phyloP scores from a whole-genome alignment of 1,140 invertebrate genomes.

The Physella acuta region DNA sequence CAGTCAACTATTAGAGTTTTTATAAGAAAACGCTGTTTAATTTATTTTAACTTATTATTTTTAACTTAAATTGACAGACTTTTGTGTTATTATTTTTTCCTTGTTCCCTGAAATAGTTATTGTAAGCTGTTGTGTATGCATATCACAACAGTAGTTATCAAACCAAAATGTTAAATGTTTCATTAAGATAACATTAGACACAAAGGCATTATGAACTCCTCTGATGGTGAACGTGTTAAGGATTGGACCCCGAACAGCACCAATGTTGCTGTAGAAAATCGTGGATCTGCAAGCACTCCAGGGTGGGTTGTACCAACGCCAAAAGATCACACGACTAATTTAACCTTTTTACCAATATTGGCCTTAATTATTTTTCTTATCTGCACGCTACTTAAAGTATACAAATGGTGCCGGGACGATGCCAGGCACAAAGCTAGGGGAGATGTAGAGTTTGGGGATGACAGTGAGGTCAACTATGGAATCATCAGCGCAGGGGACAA shows the following conservation, averaged over 20 bases:
- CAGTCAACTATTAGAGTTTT: too few relatives aligned
- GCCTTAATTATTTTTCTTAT: conserved; percentile 29
- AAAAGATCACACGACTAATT: conserved; percentile 13
- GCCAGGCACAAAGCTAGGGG: conserved; percentile 20
- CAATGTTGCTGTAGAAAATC: not conserved
- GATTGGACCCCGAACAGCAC: not conserved
- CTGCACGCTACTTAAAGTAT: conserved; percentile 21
- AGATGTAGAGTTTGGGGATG: conserved; percentile 29
- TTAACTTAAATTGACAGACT: not conserved
- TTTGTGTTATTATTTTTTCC: not conserved
- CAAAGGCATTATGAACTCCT: not conserved
- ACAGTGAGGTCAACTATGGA: conserved; percentile 28
- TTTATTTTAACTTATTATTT: not conserved
- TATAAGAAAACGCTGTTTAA: too few relatives aligned
- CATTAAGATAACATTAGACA: not conserved
- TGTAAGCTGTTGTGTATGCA: not conserved
- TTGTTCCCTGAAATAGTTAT: not conserved
- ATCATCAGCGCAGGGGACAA: conserved; percentile 28
- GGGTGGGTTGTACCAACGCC: conserved; percentile 20
- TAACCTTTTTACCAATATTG: conserved; percentile 30
- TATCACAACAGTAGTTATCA: not conserved
- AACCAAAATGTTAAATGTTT: not conserved
- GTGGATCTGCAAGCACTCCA: not conserved
- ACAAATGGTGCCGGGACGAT: conserved; percentile 28
- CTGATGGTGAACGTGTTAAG: not conserved